Base-by-base conservation (phyloP, 2,113 vertebrate genomes). In the Muscicapa adusta region DNA sequence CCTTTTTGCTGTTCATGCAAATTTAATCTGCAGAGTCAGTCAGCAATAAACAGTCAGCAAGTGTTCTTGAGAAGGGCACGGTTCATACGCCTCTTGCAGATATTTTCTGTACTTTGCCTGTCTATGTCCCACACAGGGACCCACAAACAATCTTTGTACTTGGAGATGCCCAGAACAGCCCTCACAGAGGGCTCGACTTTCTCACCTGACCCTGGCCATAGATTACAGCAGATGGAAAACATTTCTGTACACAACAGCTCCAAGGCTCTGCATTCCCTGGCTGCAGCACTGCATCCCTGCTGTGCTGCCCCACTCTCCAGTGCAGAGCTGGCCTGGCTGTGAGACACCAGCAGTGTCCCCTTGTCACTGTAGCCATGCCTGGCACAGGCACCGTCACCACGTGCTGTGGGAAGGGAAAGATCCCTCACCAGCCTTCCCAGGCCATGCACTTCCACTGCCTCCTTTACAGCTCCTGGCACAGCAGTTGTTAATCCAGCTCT, bases 1-100 rank as follows among this genome's bases (percentile, higher is more conserved):
- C 43, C 78, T 91, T 91, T 56, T 28, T 94, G 88, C 95, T 93
- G 82, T 73, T 95, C 48, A 70, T 90, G 88, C 93, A 94, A 77
- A 77, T 90, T 65, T 73, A 67, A 80, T 77, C 79, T 80, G 90
- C 91, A 73, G 87, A 70, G 68, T 67, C 94, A 90, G 85, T 73
- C 91, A 83, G 88, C 85, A 79, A 40, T 33, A 90, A 78, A 43
- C 50, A 85, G 81, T 28, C 78, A 75, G 89, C 88, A 56, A 80
- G 75, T 29, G 82, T 40, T 94, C 91, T 67, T 12, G 47, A 4
- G 67, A 76, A 68, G 47, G 92, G 79, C 92, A 67, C 5, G 2
- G 51, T 29, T 53, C 47, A 42, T 51, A 2, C 6, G 53, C 62
- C 85, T 51, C 33, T 31, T 58, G 79, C 87, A 87, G 63, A 20